These are phyloP conservation scores for Dryoscopus gambensis DNA, from an alignment of 2,113 vertebrate genomes.

Conservation along the genomic window DNA sequence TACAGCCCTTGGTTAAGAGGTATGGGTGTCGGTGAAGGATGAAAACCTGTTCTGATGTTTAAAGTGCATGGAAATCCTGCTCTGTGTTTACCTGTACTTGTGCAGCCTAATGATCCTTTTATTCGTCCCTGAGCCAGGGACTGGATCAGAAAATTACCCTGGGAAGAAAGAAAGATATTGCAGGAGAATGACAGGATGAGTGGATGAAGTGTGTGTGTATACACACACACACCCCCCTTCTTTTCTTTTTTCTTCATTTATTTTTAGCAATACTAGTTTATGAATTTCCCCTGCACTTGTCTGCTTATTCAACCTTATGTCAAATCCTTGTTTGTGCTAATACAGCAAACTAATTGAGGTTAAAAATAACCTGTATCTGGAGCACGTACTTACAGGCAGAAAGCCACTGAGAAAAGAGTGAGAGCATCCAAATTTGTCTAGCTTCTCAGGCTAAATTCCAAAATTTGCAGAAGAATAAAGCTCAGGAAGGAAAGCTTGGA, in stretches of 20 bases:
- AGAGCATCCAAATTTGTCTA: not conserved
- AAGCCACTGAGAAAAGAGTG: not conserved
- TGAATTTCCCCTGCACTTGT: not conserved
- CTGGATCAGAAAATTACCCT: not conserved
- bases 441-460: not conserved
- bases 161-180: not conserved
- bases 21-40: not conserved
- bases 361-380: not conserved
- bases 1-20: not conserved
- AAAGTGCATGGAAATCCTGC: not conserved
- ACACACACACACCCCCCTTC: rapidly evolving
- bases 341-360: not conserved
- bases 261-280: not conserved
- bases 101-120: not conserved
- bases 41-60: not conserved
- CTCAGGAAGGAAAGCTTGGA: not conserved
- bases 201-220: not conserved
- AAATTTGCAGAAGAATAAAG: not conserved
- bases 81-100: not conserved
- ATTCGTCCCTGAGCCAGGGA: not conserved
- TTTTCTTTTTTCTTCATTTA: not conserved
- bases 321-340: not conserved
- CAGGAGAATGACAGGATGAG: not conserved
- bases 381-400: not conserved
- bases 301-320: not conserved